Percentiles rank a stretch among this genome's conserved stretches.
These are phyloP conservation scores for Orthosia cruda DNA, from an alignment of 2,888 invertebrate species.

Conservation along the genomic window DNA sequence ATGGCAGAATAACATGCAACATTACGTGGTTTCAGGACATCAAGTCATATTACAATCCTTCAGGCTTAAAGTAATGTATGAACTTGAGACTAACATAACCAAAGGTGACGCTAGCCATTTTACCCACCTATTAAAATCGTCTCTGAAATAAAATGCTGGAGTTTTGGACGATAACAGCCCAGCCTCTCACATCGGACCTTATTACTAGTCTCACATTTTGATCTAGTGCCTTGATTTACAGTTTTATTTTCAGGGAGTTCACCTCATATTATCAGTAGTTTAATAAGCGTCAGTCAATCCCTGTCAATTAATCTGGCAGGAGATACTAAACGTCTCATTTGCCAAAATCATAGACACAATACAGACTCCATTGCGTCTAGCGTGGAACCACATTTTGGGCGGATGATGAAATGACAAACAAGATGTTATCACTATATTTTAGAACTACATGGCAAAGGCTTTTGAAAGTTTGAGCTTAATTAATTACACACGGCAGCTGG, in stretches of 20 bases:
- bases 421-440: not conserved
- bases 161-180: not conserved
- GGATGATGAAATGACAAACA: not conserved
- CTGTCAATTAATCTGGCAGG: not conserved
- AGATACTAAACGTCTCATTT: not conserved
- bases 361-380: not conserved
- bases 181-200: not conserved
- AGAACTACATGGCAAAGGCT: not conserved
- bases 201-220: not conserved
- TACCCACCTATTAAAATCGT: not conserved
- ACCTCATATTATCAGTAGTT: not conserved
- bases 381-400: not conserved
- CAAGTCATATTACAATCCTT: not conserved
- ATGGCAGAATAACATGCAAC: not conserved
- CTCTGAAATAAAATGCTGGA: slow-evolving; percentile 14
- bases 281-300: not conserved
- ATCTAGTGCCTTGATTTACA: slow-evolving; percentile 20
- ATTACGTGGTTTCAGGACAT: not conserved
- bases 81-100: not conserved
- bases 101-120: not conserved
- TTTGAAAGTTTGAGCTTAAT: not conserved
- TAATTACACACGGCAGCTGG: no score
- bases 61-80: not conserved
- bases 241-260: slow-evolving; percentile 19
- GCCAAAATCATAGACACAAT: not conserved